Evolutionary conservation across 2,113 vertebrate genomes (phyloP), one percentile per base, ranked within the genome.

Genomic region (Hippocampus comes): DNA sequence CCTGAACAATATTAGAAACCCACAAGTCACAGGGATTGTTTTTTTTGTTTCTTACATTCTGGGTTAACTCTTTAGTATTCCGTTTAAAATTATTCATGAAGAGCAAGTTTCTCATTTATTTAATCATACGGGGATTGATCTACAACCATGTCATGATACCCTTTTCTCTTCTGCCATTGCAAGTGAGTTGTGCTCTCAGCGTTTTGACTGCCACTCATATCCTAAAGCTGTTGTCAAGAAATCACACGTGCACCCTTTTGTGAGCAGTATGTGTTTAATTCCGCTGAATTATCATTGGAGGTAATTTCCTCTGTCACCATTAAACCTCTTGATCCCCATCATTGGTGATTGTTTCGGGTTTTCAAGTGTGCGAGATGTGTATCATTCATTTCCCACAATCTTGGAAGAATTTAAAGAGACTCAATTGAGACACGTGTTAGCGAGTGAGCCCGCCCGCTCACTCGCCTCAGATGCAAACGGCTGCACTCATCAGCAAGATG

Each of bases 1-100:
- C 93, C 93, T 93, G 92, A 91, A 93, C 93, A 95, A 95, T 96
- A 95, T 96, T 95, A 93, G 92, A 84, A 86, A 66, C n/a, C 15
- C 27, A 34, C 27, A 66, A 66, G 64, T 66, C 64, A 48, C 42
- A 14, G 27, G 23, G n/a, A 25, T 3, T 27, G 23, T 15, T 7
- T 17, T 42, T 42, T 46, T 21, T 46, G n/a, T 21, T 27, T 17
- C 4, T 21, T 42, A 14, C 9, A 65, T 61, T 61, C 14, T 9
- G 27, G 15, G 17, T 25, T 43, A 43, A 65, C 42, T 18, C 21
- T 27, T 48, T 17, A 18, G 43, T 17, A 14, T 17, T 25, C 42
- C 21, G 4, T 64, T 41, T 42, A 8, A n/a, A 46, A 46, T 42
- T 43, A 23, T 42, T 3, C 15, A 46, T 27, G 23, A 48, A 66